Percentiles rank a stretch among this genome's conserved stretches.
These are phyloP conservation scores for Nomada flava DNA, from an alignment of 2,888 invertebrate species.

Conservation along the genomic window DNA sequence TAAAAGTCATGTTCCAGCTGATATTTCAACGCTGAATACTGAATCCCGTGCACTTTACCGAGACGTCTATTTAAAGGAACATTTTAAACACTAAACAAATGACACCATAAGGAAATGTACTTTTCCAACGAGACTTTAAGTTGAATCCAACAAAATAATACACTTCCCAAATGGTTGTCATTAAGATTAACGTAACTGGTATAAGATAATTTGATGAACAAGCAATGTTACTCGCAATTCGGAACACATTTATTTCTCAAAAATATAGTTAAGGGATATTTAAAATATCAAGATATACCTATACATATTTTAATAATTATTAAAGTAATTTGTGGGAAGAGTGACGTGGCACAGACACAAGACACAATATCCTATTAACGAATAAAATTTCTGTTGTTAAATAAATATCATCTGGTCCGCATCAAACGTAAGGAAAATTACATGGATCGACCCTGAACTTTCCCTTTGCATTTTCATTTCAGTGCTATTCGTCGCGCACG, in stretches of 20 bases:
- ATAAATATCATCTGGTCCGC: neutral
- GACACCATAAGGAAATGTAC: too few relatives aligned
- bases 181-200: neutral
- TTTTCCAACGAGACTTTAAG: neutral
- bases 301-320: neutral
- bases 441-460: slow-evolving; percentile 15
- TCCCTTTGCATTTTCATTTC: neutral
- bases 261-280: neutral
- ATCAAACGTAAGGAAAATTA: too few relatives aligned
- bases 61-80: neutral
- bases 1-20: slow-evolving; percentile 6
- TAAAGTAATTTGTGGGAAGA: too few relatives aligned
- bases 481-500: neutral
- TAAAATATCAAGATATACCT: neutral
- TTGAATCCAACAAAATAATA: neutral
- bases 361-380: neutral
- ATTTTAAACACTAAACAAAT: neutral
- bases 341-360: too few relatives aligned
- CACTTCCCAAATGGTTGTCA: neutral
- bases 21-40: slow-evolving; percentile 7
- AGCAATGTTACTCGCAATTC: neutral
- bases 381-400: neutral
- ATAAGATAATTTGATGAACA: neutral
- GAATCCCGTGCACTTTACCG: neutral
- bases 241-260: neutral